Percentiles rank a stretch among this genome's conserved stretches.
Evolutionary conservation across 2,113 vertebrate species (phyloP).

Genomic region (Danionella cerebrum): DNA sequence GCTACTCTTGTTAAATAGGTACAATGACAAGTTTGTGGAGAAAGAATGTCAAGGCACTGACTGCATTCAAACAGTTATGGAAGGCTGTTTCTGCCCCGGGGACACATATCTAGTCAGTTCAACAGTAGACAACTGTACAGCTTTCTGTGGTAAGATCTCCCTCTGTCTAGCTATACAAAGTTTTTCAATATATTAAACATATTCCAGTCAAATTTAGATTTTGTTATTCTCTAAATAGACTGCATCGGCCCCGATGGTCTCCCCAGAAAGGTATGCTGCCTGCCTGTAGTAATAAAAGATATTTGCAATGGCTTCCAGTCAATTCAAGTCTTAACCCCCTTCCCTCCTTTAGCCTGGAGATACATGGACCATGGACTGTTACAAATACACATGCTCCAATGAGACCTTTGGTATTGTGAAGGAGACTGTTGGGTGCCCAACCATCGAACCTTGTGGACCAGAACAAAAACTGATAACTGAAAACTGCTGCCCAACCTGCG

Average conservation of each 20-base stretch:
- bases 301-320: neutral
- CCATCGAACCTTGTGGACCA: neutral
- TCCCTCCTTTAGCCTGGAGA: conserved; percentile 22
- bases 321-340: neutral
- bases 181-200: neutral
- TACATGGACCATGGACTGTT: conserved; percentile 21
- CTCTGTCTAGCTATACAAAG: too few species aligned
- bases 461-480: neutral
- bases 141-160: conserved; percentile 21
- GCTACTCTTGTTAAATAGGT: conserved; percentile 7
- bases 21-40: conserved; percentile 19
- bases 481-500: conserved; percentile 32
- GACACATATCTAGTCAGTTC: conserved; percentile 14
- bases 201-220: neutral
- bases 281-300: neutral
- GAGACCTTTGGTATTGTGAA: neutral
- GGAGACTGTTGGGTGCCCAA: neutral
- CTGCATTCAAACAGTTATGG: conserved; percentile 5
- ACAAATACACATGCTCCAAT: conserved; percentile 9
- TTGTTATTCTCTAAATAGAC: conserved; percentile 50
- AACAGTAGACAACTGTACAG: conserved; percentile 13
- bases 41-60: neutral
- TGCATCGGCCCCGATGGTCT: conserved; percentile 72
- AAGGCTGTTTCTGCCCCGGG: conserved; percentile 35
- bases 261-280: conserved; percentile 67